Evolutionary conservation across 2,888 invertebrate genomes (phyloP), one percentile per base, ranked within the genome.

Genomic region (Tetragnatha montana): DNA sequence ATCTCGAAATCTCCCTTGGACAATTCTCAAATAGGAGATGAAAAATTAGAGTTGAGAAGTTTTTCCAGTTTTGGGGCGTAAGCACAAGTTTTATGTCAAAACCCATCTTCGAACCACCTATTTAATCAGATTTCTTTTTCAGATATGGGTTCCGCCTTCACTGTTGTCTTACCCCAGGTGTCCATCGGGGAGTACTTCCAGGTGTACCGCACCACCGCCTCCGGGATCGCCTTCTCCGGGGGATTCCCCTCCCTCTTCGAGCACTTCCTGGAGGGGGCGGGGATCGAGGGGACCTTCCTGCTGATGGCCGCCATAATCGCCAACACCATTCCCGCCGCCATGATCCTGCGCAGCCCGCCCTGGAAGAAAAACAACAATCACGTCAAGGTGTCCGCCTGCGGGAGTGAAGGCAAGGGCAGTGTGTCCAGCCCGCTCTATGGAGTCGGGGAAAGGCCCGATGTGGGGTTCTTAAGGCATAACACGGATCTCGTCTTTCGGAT

Each of bases 141-240:
- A 90, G 90, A 87, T 47, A 1, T 87, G 6, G 90, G 79, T 6
- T 78, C 87, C 14, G 82, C 90, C 0, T 75, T 90, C 21, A 78
- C 81, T 21, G 86, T 87, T 6, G 83, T 87, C 47, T 51, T 90
- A 0, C 86, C 86, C 12, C 87, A 87, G 79, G 90, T 86, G 0
- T 70, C 83, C 7, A 90, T 90, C 6, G 91, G 87, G n/a, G 91
- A 92, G 81, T 91, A 92, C 80, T 92, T 92, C 74, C 71, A 84
- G 4, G 87, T 91, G 79, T 89, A 90, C 69, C 74, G 87, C 7
- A 91, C 90, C 8, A 90, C 90, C 7, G 92, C 92, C 8, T 87
- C 89, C 0, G 92, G 92, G 10, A 90, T 91, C 51, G 89, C 91
- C 2, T 91, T 91, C n/a, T 89, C 92, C 10, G 92, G 92, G 1